Percentiles rank a stretch among this genome's conserved stretches.
phyloP scores from a whole-genome alignment of 2,797 vertebrate species.

The Bufotes viridis region DNA sequence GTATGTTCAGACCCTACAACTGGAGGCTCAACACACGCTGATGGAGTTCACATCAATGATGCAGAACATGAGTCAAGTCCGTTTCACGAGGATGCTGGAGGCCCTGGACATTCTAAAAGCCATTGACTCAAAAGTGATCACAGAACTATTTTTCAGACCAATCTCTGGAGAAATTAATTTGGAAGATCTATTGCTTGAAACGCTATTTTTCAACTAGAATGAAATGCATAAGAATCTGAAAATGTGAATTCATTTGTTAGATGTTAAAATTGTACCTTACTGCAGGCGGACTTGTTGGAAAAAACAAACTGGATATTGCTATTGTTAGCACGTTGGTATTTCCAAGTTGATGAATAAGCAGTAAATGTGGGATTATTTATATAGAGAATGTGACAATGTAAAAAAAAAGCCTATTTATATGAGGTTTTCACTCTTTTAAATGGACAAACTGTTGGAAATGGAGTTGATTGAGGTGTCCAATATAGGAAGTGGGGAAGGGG shows the following conservation, averaged over 20 bases:
- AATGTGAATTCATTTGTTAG: background rate
- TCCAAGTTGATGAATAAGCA: background rate
- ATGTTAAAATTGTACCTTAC: background rate
- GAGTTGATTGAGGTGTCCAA: background rate
- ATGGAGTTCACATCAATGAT: constrained; percentile 63
- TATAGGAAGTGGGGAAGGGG: background rate
- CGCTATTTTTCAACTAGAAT: constrained; percentile 44
- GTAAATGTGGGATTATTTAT: background rate
- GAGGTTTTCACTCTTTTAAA: background rate
- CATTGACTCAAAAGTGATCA: constrained; percentile 54
- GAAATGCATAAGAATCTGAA: background rate
- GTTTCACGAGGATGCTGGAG: constrained; percentile 65
- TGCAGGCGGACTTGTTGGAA: background rate
- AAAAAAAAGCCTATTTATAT: too few relatives aligned
- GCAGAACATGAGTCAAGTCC: constrained; percentile 56
- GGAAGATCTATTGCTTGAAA: constrained; percentile 65
- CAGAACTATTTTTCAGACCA: constrained; percentile 68
- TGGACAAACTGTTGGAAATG: background rate
- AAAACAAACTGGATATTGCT: background rate
- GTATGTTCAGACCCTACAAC: constrained; percentile 67
- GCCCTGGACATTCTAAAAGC: constrained; percentile 47
- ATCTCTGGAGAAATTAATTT: constrained; percentile 62
- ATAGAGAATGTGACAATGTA: background rate
- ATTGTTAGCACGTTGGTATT: background rate
- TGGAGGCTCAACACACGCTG: constrained; percentile 66